Percentiles rank a stretch among this genome's conserved stretches.
phyloP scores from a whole-genome alignment of 2,888 invertebrate species.

The Mesorhabditis spiculigera region DNA sequence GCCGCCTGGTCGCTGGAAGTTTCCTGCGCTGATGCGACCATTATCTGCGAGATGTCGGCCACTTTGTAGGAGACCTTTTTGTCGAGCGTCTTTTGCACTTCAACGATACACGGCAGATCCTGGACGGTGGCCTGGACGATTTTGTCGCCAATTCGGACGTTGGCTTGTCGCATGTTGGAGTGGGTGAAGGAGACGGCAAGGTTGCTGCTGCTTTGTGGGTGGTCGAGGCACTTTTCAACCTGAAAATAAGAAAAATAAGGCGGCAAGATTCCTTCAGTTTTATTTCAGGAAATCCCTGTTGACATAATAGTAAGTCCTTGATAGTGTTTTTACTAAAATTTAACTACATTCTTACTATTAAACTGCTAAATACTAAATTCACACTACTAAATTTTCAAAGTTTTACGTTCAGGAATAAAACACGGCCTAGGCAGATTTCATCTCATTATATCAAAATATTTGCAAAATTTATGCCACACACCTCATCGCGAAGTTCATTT shows the following conservation, averaged over 20 bases:
- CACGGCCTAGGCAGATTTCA: too few species aligned
- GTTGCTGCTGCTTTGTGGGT: conserved; percentile 8
- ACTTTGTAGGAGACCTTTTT: conserved; percentile 95
- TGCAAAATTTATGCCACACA: conserved; percentile 5
- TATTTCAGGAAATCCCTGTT: neutral
- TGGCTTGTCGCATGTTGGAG: conserved; percentile 40
- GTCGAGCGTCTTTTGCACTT: conserved; percentile 87
- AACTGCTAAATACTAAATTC: too few species aligned
- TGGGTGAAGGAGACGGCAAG: conserved; percentile 37
- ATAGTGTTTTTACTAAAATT: neutral
- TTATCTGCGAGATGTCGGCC: conserved; percentile 85
- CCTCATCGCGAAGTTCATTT: conserved; percentile 32
- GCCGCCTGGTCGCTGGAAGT: conserved; percentile 12
- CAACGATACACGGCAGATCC: conserved; percentile 51
- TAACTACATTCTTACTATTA: neutral
- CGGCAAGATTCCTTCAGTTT: neutral
- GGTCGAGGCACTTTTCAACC: conserved; percentile 18
- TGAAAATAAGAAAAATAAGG: conserved; percentile 11
- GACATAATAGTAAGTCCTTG: neutral
- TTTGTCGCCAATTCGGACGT: conserved; percentile 38
- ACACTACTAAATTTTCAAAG: too few species aligned
- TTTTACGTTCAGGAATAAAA: too few species aligned
- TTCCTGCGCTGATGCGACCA: conserved; percentile 17
- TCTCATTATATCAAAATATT: neutral
- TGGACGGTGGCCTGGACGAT: conserved; percentile 42